phyloP scores from a whole-genome alignment of 2,113 vertebrate species.

The Ellobius talpinus region DNA sequence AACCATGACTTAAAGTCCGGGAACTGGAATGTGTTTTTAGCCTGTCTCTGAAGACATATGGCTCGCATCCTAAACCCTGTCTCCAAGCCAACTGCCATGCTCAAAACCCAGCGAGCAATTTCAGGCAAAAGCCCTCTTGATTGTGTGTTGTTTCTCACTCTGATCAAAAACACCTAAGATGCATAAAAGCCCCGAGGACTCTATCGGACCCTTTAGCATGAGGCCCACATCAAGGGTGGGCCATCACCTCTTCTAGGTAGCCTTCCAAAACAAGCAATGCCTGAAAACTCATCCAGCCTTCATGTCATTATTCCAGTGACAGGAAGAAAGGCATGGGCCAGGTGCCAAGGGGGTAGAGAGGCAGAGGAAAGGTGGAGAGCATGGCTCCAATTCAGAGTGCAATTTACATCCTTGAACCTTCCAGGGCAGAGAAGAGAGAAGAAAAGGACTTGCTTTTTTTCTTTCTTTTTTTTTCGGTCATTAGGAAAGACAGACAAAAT shows the following conservation, averaged over 20 bases:
- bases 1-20: conserved; percentile 5
- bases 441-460: neutral
- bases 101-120: neutral
- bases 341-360: neutral
- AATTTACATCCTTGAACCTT: neutral
- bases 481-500: conserved; percentile 2
- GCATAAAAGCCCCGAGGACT: neutral
- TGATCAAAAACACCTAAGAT: neutral
- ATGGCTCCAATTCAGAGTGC: neutral
- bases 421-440: neutral
- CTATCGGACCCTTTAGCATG: neutral
- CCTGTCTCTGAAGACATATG: conserved; percentile 37
- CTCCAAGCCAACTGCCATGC: conserved; percentile 35
- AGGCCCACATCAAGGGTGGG: neutral
- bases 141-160: neutral
- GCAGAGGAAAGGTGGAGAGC: neutral
- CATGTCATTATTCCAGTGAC: neutral
- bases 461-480: neutral
- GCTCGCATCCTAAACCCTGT: neutral
- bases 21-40: conserved; percentile 30
- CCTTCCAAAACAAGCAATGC: neutral
- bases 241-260: neutral
- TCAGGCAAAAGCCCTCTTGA: neutral
- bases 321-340: neutral
- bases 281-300: neutral